Conservation (phyloP, 2,797 vertebrate genomes). For the Microhierax caerulescens region DNA sequence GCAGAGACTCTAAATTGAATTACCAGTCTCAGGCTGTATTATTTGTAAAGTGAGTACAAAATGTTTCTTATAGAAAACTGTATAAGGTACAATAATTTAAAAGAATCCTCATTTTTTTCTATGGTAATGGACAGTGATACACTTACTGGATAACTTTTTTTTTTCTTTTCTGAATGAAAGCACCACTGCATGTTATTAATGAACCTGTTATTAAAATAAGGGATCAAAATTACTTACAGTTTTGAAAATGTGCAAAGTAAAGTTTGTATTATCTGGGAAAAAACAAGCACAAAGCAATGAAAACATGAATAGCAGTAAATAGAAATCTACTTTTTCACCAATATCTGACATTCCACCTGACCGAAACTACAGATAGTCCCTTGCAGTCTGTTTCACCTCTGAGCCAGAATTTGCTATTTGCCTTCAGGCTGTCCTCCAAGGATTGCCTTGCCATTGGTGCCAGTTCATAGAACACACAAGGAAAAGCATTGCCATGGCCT, state of each 20-base stretch:
- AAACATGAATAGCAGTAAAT: conserved; percentile 90
- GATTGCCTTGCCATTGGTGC: conserved; percentile 44
- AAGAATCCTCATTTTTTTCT: not conserved
- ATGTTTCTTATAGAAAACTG: not conserved
- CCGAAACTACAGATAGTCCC: conserved; percentile 79
- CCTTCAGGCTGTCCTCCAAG: conserved; percentile 71
- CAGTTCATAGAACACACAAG: conserved; percentile 55
- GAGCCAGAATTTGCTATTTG: conserved; percentile 84
- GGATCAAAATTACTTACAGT: not conserved
- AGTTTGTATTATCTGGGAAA: conserved; percentile 73
- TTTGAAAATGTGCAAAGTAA: not conserved
- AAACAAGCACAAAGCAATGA: conserved; percentile 81
- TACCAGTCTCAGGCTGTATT: not conserved
- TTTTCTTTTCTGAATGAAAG: not conserved
- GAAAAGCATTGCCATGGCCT: conserved; percentile 53
- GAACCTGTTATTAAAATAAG: not conserved
- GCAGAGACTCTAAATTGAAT: not conserved
- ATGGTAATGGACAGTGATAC: not conserved
- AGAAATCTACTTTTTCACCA: conserved; percentile 98
- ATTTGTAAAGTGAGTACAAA: not conserved
- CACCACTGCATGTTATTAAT: not conserved
- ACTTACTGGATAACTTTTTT: not conserved
- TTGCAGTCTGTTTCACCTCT: conserved; percentile 68
- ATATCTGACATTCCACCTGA: conserved; percentile 87
- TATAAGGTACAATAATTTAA: not conserved